phyloP scores from a whole-genome alignment of 2,113 vertebrate species.

The Mugil cephalus region DNA sequence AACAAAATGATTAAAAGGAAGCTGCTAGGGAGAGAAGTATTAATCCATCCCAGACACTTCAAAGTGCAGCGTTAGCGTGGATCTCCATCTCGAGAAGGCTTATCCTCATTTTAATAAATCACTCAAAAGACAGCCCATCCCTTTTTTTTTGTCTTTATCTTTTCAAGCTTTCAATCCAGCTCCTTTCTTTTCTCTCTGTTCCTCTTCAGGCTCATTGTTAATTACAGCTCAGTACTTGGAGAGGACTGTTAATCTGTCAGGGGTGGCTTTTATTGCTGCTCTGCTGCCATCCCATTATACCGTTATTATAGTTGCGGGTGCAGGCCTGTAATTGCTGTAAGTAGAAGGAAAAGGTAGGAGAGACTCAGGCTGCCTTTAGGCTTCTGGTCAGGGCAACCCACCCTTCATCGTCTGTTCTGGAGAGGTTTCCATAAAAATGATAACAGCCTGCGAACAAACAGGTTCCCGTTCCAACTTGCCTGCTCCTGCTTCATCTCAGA shows the following conservation, averaged over 20 bases:
- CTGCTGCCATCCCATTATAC: slow-evolving; percentile 85
- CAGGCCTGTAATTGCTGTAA: slow-evolving; percentile 85
- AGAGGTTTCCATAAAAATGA: slow-evolving; percentile 72
- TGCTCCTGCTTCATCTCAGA: slow-evolving; percentile 23
- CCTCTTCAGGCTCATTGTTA: slow-evolving; percentile 79
- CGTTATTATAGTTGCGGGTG: slow-evolving; percentile 85
- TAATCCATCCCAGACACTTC: background rate
- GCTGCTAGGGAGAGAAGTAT: background rate
- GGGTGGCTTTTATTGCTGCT: slow-evolving; percentile 84
- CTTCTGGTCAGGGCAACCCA: slow-evolving; percentile 65
- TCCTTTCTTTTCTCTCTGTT: slow-evolving; percentile 65
- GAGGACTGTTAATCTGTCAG: slow-evolving; percentile 86
- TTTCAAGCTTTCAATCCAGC: slow-evolving; percentile 53
- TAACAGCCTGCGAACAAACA: slow-evolving; percentile 61
- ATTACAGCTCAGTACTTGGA: slow-evolving; percentile 82
- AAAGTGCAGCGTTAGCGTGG: slow-evolving; percentile 11
- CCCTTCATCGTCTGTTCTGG: slow-evolving; percentile 58
- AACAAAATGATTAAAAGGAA: background rate
- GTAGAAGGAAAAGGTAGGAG: slow-evolving; percentile 81
- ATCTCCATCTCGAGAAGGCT: slow-evolving; percentile 24
- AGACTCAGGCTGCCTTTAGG: slow-evolving; percentile 70
- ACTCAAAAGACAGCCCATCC: slow-evolving; percentile 16
- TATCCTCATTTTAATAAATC: slow-evolving; percentile 50
- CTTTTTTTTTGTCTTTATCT: slow-evolving; percentile 47
- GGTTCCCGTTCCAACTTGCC: slow-evolving; percentile 72